Evolutionary conservation across 2,888 invertebrate genomes (phyloP), one percentile per base, ranked within the genome.

Genomic region (Mimumesa dahlbomi): DNA sequence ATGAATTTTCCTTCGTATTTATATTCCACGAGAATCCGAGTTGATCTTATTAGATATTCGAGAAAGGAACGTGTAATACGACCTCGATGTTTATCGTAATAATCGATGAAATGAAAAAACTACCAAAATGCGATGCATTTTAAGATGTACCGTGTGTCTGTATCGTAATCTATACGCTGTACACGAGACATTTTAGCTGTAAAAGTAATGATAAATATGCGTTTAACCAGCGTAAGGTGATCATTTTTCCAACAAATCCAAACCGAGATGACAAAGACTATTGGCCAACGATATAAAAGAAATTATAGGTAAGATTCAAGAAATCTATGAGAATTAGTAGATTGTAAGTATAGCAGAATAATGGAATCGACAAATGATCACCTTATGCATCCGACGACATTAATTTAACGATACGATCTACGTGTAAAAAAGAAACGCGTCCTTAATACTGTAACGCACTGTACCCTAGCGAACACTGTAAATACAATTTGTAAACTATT

Each of bases 121-220:
- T 48, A n/a, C n/a, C 18, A 4, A 50, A 66, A 42, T 38, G 11
- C 52, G 16, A 52, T 57, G 50, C 46, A 68, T 67, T 66, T 54
- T 25, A 11, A 45, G n/a, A 16, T 16, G 18, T 18, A 43, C 1
- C 16, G 42, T 49, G 36, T 14, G 19, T 52, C 42, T 56, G 40
- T 21, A 52, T 62, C 34, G 13, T 46, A 14, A 34, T 52, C 54
- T 62, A 56, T 21, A 69, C 69, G 59, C 22, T 29, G 46, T 58
- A 56, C 62, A 46, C 46, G 36, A 56, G 18, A 36, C 46, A 56
- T 36, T 40, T 70, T 11, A 46, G 21, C 22, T 19, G 49, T 14
- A 5, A 16, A 40, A 7, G n/a, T n/a, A n/a, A n/a, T 2, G 11
- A 25, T 31, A 48, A 50, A 42, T 29, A 18, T 4, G 21, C 18